Evolutionary conservation across 2,888 invertebrate species (phyloP).

Genomic region (Campoletis raptor): DNA sequence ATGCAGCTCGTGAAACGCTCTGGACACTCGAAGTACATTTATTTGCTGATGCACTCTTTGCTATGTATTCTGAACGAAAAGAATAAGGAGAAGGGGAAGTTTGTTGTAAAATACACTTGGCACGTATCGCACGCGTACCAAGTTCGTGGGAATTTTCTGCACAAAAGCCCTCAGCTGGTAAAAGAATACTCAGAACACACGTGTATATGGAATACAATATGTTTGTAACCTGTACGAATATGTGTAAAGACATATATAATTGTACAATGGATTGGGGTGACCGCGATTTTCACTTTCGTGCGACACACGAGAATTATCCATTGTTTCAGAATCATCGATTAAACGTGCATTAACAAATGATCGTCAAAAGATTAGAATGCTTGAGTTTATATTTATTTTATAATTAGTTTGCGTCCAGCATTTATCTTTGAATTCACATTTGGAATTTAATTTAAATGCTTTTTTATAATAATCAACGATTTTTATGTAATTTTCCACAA

Average conservation of each 20-base stretch:
- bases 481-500: no score
- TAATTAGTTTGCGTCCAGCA: slow-evolving; percentile 16
- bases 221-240: background rate
- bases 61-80: slow-evolving; percentile 19
- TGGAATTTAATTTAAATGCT: slow-evolving; percentile 7
- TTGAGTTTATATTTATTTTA: slow-evolving; percentile 33
- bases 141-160: slow-evolving; percentile 69
- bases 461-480: background rate
- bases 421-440: background rate
- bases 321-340: slow-evolving; percentile 63
- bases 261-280: slow-evolving; percentile 47
- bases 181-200: slow-evolving; percentile 51
- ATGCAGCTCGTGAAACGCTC: slow-evolving; percentile 70
- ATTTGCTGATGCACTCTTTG: slow-evolving; percentile 37
- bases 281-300: slow-evolving; percentile 69
- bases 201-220: background rate
- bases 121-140: slow-evolving; percentile 71
- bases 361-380: slow-evolving; percentile 49
- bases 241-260: slow-evolving; percentile 4
- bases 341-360: slow-evolving; percentile 53
- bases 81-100: slow-evolving; percentile 14
- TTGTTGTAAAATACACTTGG: slow-evolving; percentile 69
- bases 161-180: slow-evolving; percentile 43
- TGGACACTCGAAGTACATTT: slow-evolving; percentile 42
- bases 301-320: slow-evolving; percentile 63